Evolutionary conservation across 2,888 invertebrate species (phyloP), one percentile per base, ranked within the genome.

Genomic region (Agrilus cyanescens): DNA sequence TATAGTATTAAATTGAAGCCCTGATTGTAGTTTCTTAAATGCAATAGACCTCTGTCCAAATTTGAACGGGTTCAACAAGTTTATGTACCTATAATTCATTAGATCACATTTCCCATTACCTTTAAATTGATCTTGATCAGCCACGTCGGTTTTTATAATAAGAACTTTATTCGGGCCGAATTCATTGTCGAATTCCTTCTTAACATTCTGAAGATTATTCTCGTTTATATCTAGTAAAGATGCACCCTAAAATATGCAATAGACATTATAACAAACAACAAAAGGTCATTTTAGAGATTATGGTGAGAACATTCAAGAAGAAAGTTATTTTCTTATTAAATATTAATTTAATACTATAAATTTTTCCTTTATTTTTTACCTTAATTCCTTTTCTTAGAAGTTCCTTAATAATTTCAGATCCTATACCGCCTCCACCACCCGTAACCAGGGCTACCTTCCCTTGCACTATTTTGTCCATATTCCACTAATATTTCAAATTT

Each of bases 371-470:
- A 2, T 7, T 16, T 31, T 5, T 41, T 48, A 54, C 55, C 44
- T 50, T 52, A 4, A 46, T 34, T 7, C 49, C 46, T 40, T 52
- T 51, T 43, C 41, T 35, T 12, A 57, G 43, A 14, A 56, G 41
- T 40, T 46, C 43, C 20, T 39, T 44, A 3, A 41, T 43, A 14
- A 45, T 48, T 12, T 46, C 46, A 2, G 46, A 40, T 7, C 53
- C 56, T 18, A 56, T 50, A 3, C 51, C 55, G 32, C 49, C 48
- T 4, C 50, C 46, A 4, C 49, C 56, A 30, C 56, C 55, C 2
- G 54, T 54, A 8, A 56, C 43, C 10, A 56, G 36, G 5, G 50
- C 52, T 7, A 53, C 50, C 49, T 52, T 54, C 4, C 38, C 41
- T 12, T 37, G 30, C 12, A 50, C 32, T 2, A 33, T 14, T 33